Percentiles rank a stretch among this genome's conserved stretches.
Conservation (phyloP, 2,113 vertebrate genomes). For the Malurus melanocephalus region DNA sequence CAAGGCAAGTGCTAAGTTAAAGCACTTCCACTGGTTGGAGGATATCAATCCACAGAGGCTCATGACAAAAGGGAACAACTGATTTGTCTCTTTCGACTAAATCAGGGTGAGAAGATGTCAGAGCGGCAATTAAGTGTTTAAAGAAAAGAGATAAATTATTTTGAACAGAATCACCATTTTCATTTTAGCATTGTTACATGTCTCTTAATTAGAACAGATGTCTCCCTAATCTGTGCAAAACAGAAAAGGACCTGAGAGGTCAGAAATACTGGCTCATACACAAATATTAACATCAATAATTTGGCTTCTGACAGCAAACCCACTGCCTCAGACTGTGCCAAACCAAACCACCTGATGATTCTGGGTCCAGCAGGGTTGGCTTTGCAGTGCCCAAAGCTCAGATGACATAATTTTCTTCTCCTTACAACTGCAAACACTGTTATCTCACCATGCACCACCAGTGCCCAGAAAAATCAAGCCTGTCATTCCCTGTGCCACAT, state of each 20-base stretch:
- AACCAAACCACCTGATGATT: background rate
- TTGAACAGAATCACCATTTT: conserved; percentile 1
- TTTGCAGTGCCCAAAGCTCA: background rate
- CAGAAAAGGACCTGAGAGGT: background rate
- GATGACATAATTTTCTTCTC: background rate
- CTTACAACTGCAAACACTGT: background rate
- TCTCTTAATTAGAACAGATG: conserved; percentile 13
- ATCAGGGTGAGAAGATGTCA: background rate
- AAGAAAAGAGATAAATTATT: conserved; percentile 1
- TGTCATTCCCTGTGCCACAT: accelerated
- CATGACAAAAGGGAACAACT: background rate
- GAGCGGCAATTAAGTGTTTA: background rate
- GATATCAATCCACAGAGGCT: background rate
- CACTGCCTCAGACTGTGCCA: background rate
- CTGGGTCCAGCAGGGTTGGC: background rate
- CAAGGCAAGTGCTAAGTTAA: background rate
- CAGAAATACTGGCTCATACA: background rate
- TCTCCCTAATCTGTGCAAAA: background rate
- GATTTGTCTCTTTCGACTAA: background rate
- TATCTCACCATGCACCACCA: background rate
- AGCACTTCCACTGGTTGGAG: background rate
- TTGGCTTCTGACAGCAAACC: background rate
- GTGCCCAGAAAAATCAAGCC: background rate
- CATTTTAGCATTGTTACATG: background rate
- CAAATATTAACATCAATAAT: background rate